A percentile compares a stretch with the other conserved stretches of the same genome.
phyloP scores from a whole-genome alignment of 2,888 invertebrate species.

The Drosophila kokeensis region DNA sequence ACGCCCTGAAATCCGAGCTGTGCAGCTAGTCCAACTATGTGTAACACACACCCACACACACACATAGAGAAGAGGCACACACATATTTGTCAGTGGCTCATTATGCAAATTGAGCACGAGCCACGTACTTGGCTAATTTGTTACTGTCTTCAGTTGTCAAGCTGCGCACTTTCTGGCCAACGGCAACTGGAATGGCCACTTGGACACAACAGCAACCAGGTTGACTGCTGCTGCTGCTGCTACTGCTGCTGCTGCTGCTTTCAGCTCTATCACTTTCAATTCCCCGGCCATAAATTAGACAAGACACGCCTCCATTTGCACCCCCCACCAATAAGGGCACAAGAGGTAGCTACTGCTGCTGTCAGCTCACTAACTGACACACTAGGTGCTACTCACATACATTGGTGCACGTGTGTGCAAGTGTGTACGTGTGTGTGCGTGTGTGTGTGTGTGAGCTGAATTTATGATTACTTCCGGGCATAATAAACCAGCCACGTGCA shows the following conservation, averaged over 20 bases:
- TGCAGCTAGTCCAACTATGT: slow-evolving; percentile 28
- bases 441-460: slow-evolving; percentile 61
- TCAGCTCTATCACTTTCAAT: slow-evolving; percentile 80
- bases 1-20: slow-evolving; percentile 56
- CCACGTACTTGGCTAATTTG: slow-evolving; percentile 74
- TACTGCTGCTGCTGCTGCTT: slow-evolving; percentile 43
- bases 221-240: slow-evolving; percentile 21
- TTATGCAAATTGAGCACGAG: slow-evolving; percentile 74
- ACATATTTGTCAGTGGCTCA: slow-evolving; percentile 75
- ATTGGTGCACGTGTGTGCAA: slow-evolving; percentile 17
- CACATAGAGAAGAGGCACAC: slow-evolving; percentile 17
- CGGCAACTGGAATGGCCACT: slow-evolving; percentile 18
- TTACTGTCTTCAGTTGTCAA: slow-evolving; percentile 77
- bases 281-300: slow-evolving; percentile 76
- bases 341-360: slow-evolving; percentile 59
- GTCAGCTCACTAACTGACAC: slow-evolving; percentile 37
- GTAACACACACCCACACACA: slow-evolving; percentile 39
- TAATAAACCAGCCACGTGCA: slow-evolving; percentile 72
- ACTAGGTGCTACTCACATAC: slow-evolving; percentile 20
- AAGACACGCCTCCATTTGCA: slow-evolving; percentile 44
- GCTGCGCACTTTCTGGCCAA: slow-evolving; percentile 50
- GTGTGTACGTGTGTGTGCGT: slow-evolving; percentile 28
- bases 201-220: slow-evolving; percentile 1
- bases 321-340: slow-evolving; percentile 3
- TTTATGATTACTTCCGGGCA: slow-evolving; percentile 77